Base-by-base conservation (phyloP, 1,140 invertebrate species). In the Cylas formicarius region DNA sequence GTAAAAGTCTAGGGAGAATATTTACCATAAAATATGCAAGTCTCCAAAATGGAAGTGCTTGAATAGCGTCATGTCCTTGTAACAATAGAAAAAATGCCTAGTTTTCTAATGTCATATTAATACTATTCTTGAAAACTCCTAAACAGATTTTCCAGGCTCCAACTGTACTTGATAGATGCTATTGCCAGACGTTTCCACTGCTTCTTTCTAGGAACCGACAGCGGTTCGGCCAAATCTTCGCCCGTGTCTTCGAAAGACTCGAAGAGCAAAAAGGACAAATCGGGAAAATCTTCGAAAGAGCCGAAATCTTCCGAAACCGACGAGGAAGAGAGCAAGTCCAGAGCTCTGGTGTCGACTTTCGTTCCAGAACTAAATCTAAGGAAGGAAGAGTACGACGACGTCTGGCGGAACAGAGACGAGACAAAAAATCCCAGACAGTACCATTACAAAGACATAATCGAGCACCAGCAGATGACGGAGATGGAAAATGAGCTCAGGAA, bases 341-440 rank as follows among this genome's bases (percentile, higher is more conserved):
- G 75, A 61, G 73, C 75, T 36, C 66, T 65, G 20, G 62, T 70
- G 8, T 78, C 76, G 1, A 61, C 69, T 7, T 77, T 78, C 56
- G 55, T 80, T 24, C 69, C 74, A 23, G 72, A 76, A 48, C 67
- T 80, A 31, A 71, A 72, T 38, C 57, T 68, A 17, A 46, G 72
- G 37, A 78, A 77, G 61, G 77, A 80, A 62, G 77, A 77, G 50
- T 82, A 76, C 59, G 75, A 83, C 64, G 84, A 84, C 33, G 69
- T 83, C 14, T 96, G 91, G 92, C 77, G 78, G 48, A 73, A 79
- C 21, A 82, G 81, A 61, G 82, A 90, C 53, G 88, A 94, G 61
- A 67, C 55, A 38, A 70, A 57, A 37, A 72, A 67, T 52, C 67
- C 76, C 0, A 63, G 68, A 27, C 86, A 90, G 55, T 68, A 71